Percentiles rank a stretch among this genome's conserved stretches.
Conservation (phyloP, 2,888 invertebrate genomes). For the Danaus chrysippus region DNA sequence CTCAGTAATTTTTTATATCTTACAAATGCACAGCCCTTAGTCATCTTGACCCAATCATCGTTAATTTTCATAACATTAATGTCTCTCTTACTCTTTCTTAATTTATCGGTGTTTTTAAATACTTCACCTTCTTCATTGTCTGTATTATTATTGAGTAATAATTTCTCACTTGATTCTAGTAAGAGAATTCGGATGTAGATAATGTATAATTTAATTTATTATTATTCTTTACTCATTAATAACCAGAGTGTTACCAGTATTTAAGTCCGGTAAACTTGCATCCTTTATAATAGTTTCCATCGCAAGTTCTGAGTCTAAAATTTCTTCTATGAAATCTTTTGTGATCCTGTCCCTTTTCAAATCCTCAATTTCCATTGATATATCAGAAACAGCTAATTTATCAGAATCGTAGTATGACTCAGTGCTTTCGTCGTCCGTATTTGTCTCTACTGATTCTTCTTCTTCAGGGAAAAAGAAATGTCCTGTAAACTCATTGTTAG, state of each 20-base stretch:
- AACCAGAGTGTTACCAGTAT: conserved; percentile 22
- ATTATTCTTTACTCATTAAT: conserved; percentile 9
- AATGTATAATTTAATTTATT: conserved; percentile 3
- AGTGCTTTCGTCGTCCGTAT: conserved; percentile 41
- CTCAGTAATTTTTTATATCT: conserved; percentile 38
- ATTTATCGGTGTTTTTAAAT: neutral
- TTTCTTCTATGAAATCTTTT: conserved; percentile 65
- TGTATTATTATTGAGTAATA: neutral
- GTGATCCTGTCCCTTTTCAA: conserved; percentile 55
- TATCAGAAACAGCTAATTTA: conserved; percentile 50
- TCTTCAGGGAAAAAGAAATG: conserved; percentile 73
- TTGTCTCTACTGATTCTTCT: conserved; percentile 45
- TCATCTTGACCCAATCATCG: conserved; percentile 1
- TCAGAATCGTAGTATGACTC: conserved; percentile 57
- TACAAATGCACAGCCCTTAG: conserved; percentile 21
- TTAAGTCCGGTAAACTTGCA: conserved; percentile 15
- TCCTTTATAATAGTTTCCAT: conserved; percentile 41
- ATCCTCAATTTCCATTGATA: conserved; percentile 60
- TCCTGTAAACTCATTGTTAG: conserved; percentile 61
- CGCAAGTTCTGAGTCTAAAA: conserved; percentile 59
- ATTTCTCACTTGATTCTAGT: conserved; percentile 12
- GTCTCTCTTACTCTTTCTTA: conserved; percentile 17
- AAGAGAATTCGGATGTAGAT: conserved; percentile 4
- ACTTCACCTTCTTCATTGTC: neutral
- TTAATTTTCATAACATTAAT: neutral